Percentiles rank a stretch among this genome's conserved stretches.
Evolutionary conservation across 2,797 vertebrate species (phyloP).

Genomic region (Mallotus villosus): DNA sequence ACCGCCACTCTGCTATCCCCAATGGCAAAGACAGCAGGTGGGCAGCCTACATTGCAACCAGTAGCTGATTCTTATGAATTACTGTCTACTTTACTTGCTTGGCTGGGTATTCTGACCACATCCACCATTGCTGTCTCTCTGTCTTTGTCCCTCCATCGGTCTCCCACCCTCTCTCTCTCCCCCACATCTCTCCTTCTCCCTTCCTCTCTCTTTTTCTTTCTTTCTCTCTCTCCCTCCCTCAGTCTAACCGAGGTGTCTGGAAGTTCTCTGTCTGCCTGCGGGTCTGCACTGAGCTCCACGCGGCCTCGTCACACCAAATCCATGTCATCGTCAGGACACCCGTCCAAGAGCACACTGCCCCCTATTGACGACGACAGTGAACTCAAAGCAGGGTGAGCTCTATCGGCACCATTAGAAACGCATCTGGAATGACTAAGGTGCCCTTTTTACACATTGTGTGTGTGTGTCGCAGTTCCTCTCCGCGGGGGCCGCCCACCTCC

Average conservation of each 20-base stretch:
- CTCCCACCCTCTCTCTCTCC: constrained; percentile 11
- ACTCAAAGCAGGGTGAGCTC: constrained; percentile 83
- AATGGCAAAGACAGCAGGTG: constrained; percentile 89
- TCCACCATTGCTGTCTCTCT: neutral
- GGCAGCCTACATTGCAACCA: neutral
- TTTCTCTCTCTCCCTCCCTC: neutral
- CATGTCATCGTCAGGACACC: constrained; percentile 96
- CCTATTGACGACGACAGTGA: constrained; percentile 95
- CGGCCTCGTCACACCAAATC: constrained; percentile 96
- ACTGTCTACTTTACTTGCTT: no score
- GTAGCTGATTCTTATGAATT: no score
- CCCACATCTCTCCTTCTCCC: neutral
- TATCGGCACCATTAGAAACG: neutral
- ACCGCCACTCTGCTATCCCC: constrained; percentile 79
- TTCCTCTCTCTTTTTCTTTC: neutral
- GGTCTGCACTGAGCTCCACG: constrained; percentile 74
- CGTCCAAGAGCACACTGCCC: constrained; percentile 92
- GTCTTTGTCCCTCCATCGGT: neutral
- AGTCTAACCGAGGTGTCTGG: constrained; percentile 94
- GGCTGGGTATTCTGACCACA: no score
- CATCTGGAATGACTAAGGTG: no score
- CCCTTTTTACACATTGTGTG: no score
- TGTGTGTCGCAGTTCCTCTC: constrained; percentile 64
- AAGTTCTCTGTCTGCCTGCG: constrained; percentile 73
- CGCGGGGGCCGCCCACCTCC: constrained; percentile 87